Base-by-base conservation (phyloP, 2,113 vertebrate species). In the Ariopsis seemanni region DNA sequence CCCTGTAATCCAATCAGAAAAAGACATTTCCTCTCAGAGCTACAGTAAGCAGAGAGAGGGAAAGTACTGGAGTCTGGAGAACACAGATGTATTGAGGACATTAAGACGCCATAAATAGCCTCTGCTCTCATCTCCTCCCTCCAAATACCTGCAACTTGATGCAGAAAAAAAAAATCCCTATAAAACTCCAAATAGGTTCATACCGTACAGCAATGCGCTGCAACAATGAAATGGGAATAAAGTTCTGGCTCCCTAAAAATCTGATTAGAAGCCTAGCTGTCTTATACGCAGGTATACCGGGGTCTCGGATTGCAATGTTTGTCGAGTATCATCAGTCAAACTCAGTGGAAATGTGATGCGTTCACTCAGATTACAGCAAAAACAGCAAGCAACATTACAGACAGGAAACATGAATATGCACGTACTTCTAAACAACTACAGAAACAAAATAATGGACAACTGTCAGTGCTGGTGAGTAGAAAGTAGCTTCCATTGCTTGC, bases 241-340 rank as follows among this genome's bases (percentile, higher is more conserved):
- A 4, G 27, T 30, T 17, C 27, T 52, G 60, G 12, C 55, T 63
- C 6, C 25, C 8, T 62, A 48, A 22, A 85, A 27, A n/a, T 62
- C 71, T 27, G 15, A 85, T 62, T 65, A 52, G 7, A 86, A 20
- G 1, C 34, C 11, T 72, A 50, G 42, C n/a, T 69, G 52, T 22
- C 83, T 53, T 63, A 63, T 55, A 52, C 7, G 3, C 69, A 52
- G 65, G 11, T 27, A 42, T 81, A 62, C 12, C 75, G 57, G 27
- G 27, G 30, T 80, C 53, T 89, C 67, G 9, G 34, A 7, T 84
- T 89, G 65, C 88, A 86, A 22, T 83, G 82, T 86, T 86, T 89
- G 71, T 69, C 18, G 12, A 25, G 71, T 79, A 75, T 62, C 6
- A 50, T 34, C 20, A 62, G 30, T 58, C 71, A 79, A 57, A 10